These are phyloP conservation scores for Diceros bicornis DNA, from an alignment of 2,797 vertebrate genomes.

Conservation along the genomic window DNA sequence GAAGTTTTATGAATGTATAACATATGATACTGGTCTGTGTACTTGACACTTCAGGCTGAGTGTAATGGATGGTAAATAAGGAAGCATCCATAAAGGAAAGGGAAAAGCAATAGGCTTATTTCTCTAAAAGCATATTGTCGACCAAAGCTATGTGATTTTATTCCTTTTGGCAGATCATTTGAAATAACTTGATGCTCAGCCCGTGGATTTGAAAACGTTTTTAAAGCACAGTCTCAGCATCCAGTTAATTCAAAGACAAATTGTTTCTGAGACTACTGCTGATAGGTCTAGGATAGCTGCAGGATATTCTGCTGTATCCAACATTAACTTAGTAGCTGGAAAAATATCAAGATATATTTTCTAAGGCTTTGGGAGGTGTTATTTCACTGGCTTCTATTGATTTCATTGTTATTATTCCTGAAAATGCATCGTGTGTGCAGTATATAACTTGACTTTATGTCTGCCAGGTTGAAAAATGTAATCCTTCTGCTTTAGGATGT, in stretches of 20 bases:
- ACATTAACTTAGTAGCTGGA: constrained; percentile 49
- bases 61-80: not conserved
- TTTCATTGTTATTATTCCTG: constrained; percentile 50
- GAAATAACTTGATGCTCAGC: constrained; percentile 56
- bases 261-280: constrained; percentile 40
- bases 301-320: constrained; percentile 2
- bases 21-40: not conserved
- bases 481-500: not conserved
- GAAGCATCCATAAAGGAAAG: not conserved
- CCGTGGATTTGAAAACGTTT: constrained; percentile 59
- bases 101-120: not conserved
- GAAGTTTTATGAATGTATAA: not conserved
- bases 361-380: constrained; percentile 18
- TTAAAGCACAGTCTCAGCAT: constrained; percentile 57
- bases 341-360: constrained; percentile 57
- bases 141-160: constrained; percentile 24
- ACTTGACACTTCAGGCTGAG: not conserved
- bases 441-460: constrained; percentile 8
- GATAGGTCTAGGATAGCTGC: not conserved
- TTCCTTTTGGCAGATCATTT: constrained; percentile 53
- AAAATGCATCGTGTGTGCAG: not conserved
- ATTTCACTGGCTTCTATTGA: constrained; percentile 18
- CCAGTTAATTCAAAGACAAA: constrained; percentile 76
- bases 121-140: not conserved
- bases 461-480: not conserved